Conservation (phyloP, 2,113 vertebrate genomes). For the Malaclemys terrapin region DNA sequence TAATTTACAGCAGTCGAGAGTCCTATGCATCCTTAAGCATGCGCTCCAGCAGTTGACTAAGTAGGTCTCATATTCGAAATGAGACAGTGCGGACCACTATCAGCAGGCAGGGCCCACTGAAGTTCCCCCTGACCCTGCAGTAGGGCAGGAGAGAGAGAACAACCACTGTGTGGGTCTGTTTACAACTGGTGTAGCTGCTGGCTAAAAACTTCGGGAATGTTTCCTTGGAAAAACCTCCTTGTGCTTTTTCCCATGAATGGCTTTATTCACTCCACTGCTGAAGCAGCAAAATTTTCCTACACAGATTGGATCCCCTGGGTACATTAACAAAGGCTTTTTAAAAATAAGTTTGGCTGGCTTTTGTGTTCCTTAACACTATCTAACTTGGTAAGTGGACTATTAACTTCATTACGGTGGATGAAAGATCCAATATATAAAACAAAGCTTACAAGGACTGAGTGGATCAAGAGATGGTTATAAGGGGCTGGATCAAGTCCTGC, state of each 20-base stretch:
- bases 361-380: conserved; percentile 15
- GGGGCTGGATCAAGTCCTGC: background rate
- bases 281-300: conserved; percentile 53
- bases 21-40: background rate
- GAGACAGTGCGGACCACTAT: background rate
- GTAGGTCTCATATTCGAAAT: background rate
- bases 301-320: conserved; percentile 34
- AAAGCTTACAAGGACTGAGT: background rate
- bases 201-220: conserved; percentile 63
- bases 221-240: conserved; percentile 49
- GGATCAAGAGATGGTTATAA: background rate
- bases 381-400: conserved; percentile 22
- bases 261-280: conserved; percentile 62
- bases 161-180: conserved; percentile 57
- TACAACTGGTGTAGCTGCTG: conserved; percentile 44
- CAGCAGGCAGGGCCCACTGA: background rate
- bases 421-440: background rate
- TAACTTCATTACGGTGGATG: background rate
- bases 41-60: background rate
- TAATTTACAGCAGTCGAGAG: background rate
- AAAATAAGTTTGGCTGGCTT: conserved; percentile 42
- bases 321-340: conserved; percentile 24
- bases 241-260: conserved; percentile 55
- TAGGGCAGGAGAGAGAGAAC: conserved; percentile 44
- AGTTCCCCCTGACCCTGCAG: conserved; percentile 4